These are phyloP conservation scores for Kryptopterus vitreolus DNA, from an alignment of 2,797 vertebrate species.

Conservation along the genomic window DNA sequence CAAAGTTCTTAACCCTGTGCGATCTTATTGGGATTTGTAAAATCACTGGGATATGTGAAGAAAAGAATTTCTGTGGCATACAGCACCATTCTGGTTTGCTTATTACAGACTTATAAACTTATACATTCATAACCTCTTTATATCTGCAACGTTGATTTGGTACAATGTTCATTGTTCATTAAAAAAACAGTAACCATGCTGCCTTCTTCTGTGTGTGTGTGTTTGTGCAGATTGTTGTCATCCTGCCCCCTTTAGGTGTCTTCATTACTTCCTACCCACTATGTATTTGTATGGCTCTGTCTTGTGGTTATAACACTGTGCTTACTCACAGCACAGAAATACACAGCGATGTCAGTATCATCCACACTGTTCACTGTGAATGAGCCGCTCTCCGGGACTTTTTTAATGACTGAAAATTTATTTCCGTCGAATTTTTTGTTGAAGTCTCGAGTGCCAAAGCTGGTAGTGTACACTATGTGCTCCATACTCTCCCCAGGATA, in stretches of 20 bases:
- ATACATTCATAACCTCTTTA: too few relatives aligned
- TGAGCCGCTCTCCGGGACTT: conserved; percentile 13
- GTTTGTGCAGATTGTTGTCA: conserved; percentile 4
- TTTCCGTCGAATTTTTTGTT: not conserved
- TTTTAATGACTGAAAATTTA: conserved; percentile 47
- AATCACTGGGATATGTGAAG: too few relatives aligned
- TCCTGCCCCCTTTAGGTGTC: not conserved
- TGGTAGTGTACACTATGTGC: conserved; percentile 21
- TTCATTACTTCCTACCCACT: not conserved
- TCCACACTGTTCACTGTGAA: conserved; percentile 48
- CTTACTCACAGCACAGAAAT: conserved; percentile 52
- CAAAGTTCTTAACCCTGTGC: too few relatives aligned
- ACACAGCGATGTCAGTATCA: conserved; percentile 48
- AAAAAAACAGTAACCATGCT: too few relatives aligned
- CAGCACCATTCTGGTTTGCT: too few relatives aligned
- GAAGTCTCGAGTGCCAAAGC: not conserved
- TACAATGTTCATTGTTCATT: too few relatives aligned
- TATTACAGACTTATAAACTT: too few relatives aligned
- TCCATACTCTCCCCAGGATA: conserved; percentile 30
- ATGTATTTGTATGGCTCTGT: conserved; percentile 54
- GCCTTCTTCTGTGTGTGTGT: too few relatives aligned
- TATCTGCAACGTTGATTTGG: too few relatives aligned
- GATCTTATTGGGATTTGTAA: too few relatives aligned
- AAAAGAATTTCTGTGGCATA: too few relatives aligned
- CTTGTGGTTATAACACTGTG: conserved; percentile 56